Evolutionary conservation across 2,113 vertebrate species (phyloP), one percentile per base, ranked within the genome.

Genomic region (Tamias sibiricus): DNA sequence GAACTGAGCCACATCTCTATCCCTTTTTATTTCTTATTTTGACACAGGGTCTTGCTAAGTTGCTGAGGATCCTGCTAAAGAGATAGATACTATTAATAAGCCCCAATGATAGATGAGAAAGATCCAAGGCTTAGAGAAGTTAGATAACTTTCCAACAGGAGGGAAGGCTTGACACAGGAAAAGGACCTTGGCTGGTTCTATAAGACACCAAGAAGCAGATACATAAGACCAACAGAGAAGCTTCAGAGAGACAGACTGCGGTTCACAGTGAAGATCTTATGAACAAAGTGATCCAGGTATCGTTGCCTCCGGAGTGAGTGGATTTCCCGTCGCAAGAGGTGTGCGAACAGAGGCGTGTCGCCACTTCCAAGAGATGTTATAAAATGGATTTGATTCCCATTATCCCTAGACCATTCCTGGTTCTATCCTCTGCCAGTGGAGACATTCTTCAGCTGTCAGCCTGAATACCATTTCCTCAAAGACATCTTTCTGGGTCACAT

Each of bases 401-500:
- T 40, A 22, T 54, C 59, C 66, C 52, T 35, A 52, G 85, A 95
- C 77, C 90, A 75, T 44, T 64, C 72, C 35, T 71, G n/a, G 13
- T 64, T 40, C 84, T 71, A 42, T 64, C 76, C 20, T 14, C 52
- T 32, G 20, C 49, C 81, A 91, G 71, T 94, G 44, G 30, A 47
- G 42, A 68, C 37, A 32, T 68, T 64, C 54, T 93, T 76, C 66
- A 95, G 59, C 76, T 87, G 75, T 84, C 93, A 92, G 40, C 57
- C 75, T 59, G 88, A 97, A 79, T 28, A 64, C 84, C 35, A 71
- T n/a, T 93, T 94, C n/a, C 32, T 74, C 28, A 42, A 40, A 91
- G 40, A 83, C 37, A 22, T 44, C 28, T 19, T 79, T 57, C 74
- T 37, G 30, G 95, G 69, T 12, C 30, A 52, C 66, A 40, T 47